These are phyloP conservation scores for Drosophila teissieri DNA, from an alignment of 1,140 invertebrate species.

Conservation along the genomic window DNA sequence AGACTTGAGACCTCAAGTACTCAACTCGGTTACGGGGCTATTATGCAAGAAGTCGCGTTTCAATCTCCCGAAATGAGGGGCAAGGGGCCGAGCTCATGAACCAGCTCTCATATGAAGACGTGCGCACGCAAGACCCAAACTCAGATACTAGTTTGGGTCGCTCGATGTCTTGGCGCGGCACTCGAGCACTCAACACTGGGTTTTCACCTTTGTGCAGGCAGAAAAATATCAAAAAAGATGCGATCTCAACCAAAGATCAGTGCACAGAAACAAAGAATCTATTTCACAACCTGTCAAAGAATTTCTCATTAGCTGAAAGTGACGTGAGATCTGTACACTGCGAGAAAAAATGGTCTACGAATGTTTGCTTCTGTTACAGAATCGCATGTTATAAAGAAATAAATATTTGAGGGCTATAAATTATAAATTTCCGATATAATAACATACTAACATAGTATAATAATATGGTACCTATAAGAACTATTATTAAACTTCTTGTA, in stretches of 20 bases:
- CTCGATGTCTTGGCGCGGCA: constrained; percentile 16
- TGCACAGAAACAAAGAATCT: constrained; percentile 35
- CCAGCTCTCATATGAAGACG: constrained; percentile 64
- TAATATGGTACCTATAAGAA: no score
- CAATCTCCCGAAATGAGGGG: constrained; percentile 30
- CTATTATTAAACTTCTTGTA: no score
- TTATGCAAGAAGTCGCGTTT: constrained; percentile 77
- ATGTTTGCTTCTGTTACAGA: no score
- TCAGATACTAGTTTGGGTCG: constrained; percentile 42
- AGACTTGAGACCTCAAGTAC: constrained; percentile 67
- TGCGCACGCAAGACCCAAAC: constrained; percentile 46
- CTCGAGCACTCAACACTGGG: constrained; percentile 59
- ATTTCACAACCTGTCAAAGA: constrained; percentile 33
- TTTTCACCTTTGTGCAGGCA: constrained; percentile 68
- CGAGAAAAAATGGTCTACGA: background rate
- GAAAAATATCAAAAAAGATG: constrained; percentile 31
- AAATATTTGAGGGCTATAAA: no score
- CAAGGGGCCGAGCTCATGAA: constrained; percentile 49
- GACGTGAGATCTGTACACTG: constrained; percentile 32
- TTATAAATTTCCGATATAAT: no score
- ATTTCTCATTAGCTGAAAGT: constrained; percentile 43
- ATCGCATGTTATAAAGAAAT: no score
- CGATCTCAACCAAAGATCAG: constrained; percentile 23
- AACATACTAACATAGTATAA: no score
- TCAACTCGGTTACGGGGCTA: constrained; percentile 55